These are phyloP conservation scores for Acrocephalus scirpaceus DNA, from an alignment of 2,797 vertebrate species.

Conservation along the genomic window DNA sequence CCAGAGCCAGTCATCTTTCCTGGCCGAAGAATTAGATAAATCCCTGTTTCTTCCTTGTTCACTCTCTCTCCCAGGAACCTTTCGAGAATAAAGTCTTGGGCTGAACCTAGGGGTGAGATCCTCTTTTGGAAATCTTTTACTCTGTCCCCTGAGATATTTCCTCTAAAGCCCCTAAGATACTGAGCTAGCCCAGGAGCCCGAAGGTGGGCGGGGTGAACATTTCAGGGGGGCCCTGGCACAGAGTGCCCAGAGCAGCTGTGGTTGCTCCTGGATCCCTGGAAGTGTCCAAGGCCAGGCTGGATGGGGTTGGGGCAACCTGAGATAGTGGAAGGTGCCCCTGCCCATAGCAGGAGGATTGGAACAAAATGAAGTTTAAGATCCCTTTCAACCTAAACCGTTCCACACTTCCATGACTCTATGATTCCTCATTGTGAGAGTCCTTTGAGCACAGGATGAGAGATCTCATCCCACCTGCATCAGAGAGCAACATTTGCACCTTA, in stretches of 20 bases:
- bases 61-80: too few species aligned
- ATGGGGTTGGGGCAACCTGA: rapidly evolving
- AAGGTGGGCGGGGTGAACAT: too few species aligned
- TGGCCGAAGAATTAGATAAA: too few species aligned
- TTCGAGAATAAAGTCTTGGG: too few species aligned
- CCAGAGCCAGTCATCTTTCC: too few species aligned
- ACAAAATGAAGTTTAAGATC: neutral
- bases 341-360: neutral
- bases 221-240: neutral
- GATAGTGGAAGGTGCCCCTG: rapidly evolving
- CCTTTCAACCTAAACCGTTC: neutral
- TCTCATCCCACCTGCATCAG: neutral
- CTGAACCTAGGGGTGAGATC: too few species aligned
- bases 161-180: too few species aligned
- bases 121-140: too few species aligned
- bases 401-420: rapidly evolving
- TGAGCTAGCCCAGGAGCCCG: too few species aligned
- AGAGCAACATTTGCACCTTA: neutral
- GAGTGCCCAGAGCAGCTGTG: neutral
- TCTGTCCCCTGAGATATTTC: too few species aligned
- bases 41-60: too few species aligned
- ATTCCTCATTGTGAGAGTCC: neutral
- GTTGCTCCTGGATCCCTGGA: neutral
- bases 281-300: neutral
- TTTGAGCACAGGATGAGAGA: neutral